Evolutionary conservation across 2,113 vertebrate species (phyloP), one percentile per base, ranked within the genome.

Genomic region (Camelus bactrianus): DNA sequence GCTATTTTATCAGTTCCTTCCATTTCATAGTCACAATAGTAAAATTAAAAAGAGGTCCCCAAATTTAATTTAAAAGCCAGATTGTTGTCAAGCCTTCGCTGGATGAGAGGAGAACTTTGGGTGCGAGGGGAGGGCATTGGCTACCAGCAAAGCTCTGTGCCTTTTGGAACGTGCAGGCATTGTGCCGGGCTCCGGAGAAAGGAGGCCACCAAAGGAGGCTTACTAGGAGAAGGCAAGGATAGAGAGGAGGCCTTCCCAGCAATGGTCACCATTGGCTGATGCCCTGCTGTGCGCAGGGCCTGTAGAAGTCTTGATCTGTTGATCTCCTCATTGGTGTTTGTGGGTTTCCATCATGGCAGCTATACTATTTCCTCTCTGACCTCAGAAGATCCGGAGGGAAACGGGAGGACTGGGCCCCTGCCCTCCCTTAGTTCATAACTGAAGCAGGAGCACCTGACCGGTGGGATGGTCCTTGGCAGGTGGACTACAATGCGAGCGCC

Each of bases 401-500:
- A 6, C 0, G 2, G 82, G 70, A 30, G 28, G 72, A 16, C n/a
- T 4, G 2, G 15, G 42, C 58, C 38, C 20, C 69, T 64, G 62
- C 19, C 67, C 8, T 19, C 19, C 67, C 10, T 19, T 15, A 5
- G 42, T 62, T n/a, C 30, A 85, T 42, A 22, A 62, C 8, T 12
- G 17, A 92, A 24, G 38, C 8, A 11, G 56, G 11, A 46, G 70
- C n/a, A 8, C 60, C 97, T 94, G 97, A 24, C 28, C 0, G 0
- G 0, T 0, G 80, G 48, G 30, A 12, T 50, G 96, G 20, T 86
- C 93, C 94, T 95, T 75, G 96, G 17, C 96, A 99, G 99, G 99
- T 99, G 48, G 99, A 99, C 96, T 99, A 99, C 91, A 99, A 99
- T 0, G 99, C 99, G 1, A 99, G 97, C 2, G 98, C 98, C 87